These are phyloP conservation scores for Melanchra persicariae DNA, from an alignment of 2,888 invertebrate species.

Conservation along the genomic window DNA sequence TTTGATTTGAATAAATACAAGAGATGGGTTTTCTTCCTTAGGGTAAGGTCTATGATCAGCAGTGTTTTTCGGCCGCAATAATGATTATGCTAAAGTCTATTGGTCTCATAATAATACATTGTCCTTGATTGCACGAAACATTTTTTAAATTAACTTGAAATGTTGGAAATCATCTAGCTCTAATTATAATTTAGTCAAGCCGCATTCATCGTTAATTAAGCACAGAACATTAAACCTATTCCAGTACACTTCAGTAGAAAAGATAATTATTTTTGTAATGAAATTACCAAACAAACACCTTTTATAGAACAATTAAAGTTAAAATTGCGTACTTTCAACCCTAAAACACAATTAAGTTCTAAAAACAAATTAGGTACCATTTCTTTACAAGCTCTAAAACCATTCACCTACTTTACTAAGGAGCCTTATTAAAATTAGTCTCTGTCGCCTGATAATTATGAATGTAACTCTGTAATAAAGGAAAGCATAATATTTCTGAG, in stretches of 20 bases:
- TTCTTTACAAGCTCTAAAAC: neutral
- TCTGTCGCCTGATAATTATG: slow-evolving; percentile 39
- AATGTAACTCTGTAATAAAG: slow-evolving; percentile 36
- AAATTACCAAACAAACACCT: neutral
- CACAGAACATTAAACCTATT: neutral
- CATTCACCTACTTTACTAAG: slow-evolving; percentile 7
- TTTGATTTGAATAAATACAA: no score
- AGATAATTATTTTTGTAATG: neutral
- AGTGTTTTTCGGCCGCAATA: no score
- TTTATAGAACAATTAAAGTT: neutral
- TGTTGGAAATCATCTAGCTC: neutral
- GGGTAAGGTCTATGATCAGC: no score
- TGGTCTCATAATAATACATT: no score
- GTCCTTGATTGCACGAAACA: no score
- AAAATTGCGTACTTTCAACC: neutral
- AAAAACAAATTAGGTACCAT: neutral
- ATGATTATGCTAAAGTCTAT: no score
- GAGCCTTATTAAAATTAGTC: slow-evolving; percentile 17
- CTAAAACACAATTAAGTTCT: neutral
- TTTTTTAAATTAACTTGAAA: no score
- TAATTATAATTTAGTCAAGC: neutral
- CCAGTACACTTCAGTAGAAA: neutral
- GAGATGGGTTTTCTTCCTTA: no score
- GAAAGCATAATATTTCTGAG: slow-evolving; percentile 36
- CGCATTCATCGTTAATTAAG: neutral